Percentiles rank a stretch among this genome's conserved stretches.
phyloP scores from a whole-genome alignment of 2,888 invertebrate species.

The Agonopterix alstromeriana region DNA sequence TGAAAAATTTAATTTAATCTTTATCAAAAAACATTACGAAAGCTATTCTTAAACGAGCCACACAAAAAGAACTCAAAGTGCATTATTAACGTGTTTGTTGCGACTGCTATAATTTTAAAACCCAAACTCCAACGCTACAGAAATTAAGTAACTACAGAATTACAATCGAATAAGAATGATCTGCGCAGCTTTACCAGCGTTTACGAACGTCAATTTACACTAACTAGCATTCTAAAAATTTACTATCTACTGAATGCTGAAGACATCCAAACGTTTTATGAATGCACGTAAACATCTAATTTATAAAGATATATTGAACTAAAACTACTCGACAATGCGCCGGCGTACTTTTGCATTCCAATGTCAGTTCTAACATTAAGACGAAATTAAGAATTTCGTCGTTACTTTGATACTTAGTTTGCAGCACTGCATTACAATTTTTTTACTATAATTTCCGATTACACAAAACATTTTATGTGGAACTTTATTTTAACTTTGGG shows the following conservation, averaged over 20 bases:
- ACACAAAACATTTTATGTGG: no score
- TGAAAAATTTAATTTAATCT: no score
- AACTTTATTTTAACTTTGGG: no score
- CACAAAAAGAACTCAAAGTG: conserved; percentile 44
- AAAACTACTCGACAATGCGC: conserved; percentile 54
- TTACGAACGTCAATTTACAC: conserved; percentile 64
- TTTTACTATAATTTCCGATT: no score
- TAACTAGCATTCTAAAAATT: conserved; percentile 76
- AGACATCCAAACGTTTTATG: conserved; percentile 55
- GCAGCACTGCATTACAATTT: no score
- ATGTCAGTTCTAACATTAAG: conserved; percentile 24
- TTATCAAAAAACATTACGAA: not conserved
- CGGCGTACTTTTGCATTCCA: conserved; percentile 35
- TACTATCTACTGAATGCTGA: conserved; percentile 72
- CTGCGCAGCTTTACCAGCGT: conserved; percentile 16
- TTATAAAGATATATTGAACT: conserved; percentile 63
- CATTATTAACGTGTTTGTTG: conserved; percentile 42
- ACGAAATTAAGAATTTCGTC: no score
- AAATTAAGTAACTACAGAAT: not conserved
- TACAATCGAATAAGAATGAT: not conserved
- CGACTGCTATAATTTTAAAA: not conserved
- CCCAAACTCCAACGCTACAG: not conserved
- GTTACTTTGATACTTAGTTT: no score
- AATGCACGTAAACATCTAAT: conserved; percentile 69
- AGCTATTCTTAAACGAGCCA: not conserved